Conservation (phyloP, 1,140 invertebrate genomes). For the Lerema accius region DNA sequence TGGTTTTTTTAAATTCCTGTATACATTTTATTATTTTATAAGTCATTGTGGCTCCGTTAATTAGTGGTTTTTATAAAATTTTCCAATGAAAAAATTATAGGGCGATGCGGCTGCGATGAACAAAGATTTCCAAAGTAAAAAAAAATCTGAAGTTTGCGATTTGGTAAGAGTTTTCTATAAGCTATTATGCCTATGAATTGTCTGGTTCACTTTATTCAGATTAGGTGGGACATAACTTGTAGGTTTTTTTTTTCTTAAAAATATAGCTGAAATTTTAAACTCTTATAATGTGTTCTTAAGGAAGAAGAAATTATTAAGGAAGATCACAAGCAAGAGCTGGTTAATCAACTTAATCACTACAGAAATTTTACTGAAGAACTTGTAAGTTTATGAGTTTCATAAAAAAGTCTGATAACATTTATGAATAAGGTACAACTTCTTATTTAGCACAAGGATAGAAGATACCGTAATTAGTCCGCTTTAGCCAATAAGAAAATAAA, state of each 20-base stretch:
- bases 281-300: conserved; percentile 48
- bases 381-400: conserved; percentile 41
- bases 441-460: too few relatives aligned
- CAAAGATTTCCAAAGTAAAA: conserved; percentile 37
- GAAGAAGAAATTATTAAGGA: conserved; percentile 40
- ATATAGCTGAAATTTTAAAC: not conserved
- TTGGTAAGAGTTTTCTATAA: conserved; percentile 32
- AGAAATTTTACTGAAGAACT: conserved; percentile 53
- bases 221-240: too few relatives aligned
- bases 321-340: conserved; percentile 46
- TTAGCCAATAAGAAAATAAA: too few relatives aligned
- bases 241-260: conserved; percentile 1
- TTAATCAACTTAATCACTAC: conserved; percentile 61
- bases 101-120: conserved; percentile 61
- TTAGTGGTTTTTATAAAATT: too few relatives aligned
- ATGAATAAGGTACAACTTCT: too few relatives aligned
- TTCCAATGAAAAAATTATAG: conserved; percentile 32
- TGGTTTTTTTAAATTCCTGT: not conserved
- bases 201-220: not conserved
- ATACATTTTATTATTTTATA: too few relatives aligned
- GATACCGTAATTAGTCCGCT: too few relatives aligned
- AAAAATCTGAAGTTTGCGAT: conserved; percentile 39
- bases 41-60: too few relatives aligned
- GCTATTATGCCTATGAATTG: not conserved
- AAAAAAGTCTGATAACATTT: too few relatives aligned